A percentile compares a stretch with the other conserved stretches of the same genome.
phyloP scores from a whole-genome alignment of 2,888 invertebrate genomes.

The Pomacea canaliculata region DNA sequence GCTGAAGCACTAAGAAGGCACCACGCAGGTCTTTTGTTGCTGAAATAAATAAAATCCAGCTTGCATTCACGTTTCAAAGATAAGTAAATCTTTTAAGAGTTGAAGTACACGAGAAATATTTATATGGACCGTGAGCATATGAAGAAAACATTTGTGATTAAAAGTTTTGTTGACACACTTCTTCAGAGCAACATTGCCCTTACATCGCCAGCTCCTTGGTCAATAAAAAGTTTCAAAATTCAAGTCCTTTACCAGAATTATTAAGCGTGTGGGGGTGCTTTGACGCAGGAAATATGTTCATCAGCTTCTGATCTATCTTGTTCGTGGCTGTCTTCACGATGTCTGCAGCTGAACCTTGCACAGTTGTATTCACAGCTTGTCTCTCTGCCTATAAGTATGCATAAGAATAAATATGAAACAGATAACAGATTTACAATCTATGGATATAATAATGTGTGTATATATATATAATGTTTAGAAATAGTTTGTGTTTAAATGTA shows the following conservation, averaged over 20 bases:
- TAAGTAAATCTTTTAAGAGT: neutral
- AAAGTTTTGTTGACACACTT: too few species aligned
- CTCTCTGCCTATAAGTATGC: constrained; percentile 81
- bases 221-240: too few species aligned
- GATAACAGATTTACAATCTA: too few species aligned
- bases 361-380: constrained; percentile 95
- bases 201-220: too few species aligned
- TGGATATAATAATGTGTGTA: too few species aligned
- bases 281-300: constrained; percentile 70
- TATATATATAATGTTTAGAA: too few species aligned
- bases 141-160: too few species aligned
- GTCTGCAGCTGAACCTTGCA: constrained; percentile 98
- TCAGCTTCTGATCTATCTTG: constrained; percentile 77
- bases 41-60: neutral
- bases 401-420: neutral
- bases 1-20: constrained; percentile 81
- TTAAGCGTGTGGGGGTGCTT: constrained; percentile 40
- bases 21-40: constrained; percentile 62
- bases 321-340: constrained; percentile 93
- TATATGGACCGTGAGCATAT: neutral
- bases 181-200: too few species aligned
- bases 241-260: constrained; percentile 6
- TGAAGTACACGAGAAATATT: neutral
- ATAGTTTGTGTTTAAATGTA: too few species aligned
- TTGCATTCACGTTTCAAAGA: neutral